Conservation (phyloP, 2,797 vertebrate genomes). For the Bufotes viridis region DNA sequence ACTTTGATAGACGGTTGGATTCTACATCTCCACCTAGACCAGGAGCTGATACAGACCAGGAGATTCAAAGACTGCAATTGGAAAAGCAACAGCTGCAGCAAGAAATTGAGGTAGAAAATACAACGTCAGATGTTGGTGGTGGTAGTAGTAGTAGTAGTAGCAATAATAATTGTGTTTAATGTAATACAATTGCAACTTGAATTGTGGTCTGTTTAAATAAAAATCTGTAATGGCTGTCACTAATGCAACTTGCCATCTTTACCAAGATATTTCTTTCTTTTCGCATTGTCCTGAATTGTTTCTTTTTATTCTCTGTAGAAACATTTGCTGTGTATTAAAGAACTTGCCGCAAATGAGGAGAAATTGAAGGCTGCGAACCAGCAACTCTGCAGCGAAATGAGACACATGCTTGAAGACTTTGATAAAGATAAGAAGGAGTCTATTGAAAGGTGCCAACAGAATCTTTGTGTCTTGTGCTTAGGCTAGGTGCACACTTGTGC, state of each 20-base stretch:
- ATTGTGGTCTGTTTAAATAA: neutral
- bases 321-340: conserved; percentile 74
- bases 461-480: neutral
- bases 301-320: conserved; percentile 68
- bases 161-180: neutral
- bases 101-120: conserved; percentile 80
- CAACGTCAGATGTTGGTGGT: neutral
- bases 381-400: conserved; percentile 94
- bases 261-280: neutral
- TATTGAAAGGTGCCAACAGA: conserved; percentile 75
- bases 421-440: conserved; percentile 94
- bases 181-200: neutral
- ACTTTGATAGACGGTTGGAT: conserved; percentile 68
- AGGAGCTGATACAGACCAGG: conserved; percentile 71
- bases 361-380: conserved; percentile 85
- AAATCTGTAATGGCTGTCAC: neutral
- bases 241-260: neutral
- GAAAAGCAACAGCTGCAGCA: conserved; percentile 80
- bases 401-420: conserved; percentile 92
- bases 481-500: too few species aligned
- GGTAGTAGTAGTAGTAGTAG: too few species aligned
- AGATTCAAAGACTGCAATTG: conserved; percentile 77
- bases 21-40: conserved; percentile 51
- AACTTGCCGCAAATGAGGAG: conserved; percentile 84
- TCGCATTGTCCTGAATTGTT: neutral